These are phyloP conservation scores for Scomber japonicus DNA, from an alignment of 2,113 vertebrate species.

Conservation along the genomic window DNA sequence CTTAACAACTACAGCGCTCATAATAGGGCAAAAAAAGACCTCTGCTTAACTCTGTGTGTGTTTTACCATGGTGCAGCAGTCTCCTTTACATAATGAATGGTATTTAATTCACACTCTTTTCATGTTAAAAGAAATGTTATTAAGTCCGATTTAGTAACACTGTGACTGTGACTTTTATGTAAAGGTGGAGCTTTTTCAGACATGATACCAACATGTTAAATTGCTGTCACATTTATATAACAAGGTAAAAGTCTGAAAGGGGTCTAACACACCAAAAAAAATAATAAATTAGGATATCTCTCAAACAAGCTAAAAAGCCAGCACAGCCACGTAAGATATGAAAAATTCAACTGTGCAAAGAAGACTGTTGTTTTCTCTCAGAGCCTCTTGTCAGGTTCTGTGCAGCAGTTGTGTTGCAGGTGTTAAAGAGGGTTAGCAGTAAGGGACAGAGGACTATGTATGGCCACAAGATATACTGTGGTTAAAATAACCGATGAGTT, in stretches of 20 bases:
- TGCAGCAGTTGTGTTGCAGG: background rate
- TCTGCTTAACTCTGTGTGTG: background rate
- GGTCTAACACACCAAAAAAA: background rate
- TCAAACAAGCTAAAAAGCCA: too few relatives aligned
- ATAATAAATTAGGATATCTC: background rate
- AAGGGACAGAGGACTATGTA: constrained; percentile 16
- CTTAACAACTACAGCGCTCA: background rate
- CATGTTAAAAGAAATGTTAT: background rate
- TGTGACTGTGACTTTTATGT: background rate
- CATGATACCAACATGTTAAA: background rate
- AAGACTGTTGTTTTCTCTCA: background rate
- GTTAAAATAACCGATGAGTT: constrained; percentile 46
- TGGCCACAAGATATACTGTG: constrained; percentile 26
- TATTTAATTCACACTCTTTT: background rate
- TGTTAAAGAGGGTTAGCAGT: constrained; percentile 31
- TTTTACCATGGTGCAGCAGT: background rate
- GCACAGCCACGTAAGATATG: background rate
- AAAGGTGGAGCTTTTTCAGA: background rate
- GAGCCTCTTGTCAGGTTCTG: background rate
- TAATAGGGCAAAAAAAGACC: background rate
- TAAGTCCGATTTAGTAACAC: too few relatives aligned
- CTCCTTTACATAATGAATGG: background rate
- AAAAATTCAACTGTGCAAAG: background rate
- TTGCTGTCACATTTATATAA: background rate
- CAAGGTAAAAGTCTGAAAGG: background rate